Evolutionary conservation across 2,888 invertebrate genomes (phyloP).

Genomic region (Hydrotaea cyrtoneurina): DNA sequence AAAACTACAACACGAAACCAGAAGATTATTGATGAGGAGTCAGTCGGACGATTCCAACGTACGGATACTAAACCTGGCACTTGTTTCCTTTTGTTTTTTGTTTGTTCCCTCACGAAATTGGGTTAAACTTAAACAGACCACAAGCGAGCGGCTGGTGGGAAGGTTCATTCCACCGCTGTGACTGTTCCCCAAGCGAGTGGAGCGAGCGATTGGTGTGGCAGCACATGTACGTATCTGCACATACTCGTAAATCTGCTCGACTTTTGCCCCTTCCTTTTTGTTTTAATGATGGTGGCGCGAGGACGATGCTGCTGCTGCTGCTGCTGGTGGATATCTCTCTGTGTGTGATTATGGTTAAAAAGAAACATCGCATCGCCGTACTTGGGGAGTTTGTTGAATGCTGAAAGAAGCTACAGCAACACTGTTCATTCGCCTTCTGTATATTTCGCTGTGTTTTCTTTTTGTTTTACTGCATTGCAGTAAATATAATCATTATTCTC

Average conservation of each 20-base stretch:
- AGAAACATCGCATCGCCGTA: conserved; percentile 26
- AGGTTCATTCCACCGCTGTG: conserved; percentile 9
- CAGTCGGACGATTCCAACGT: neutral
- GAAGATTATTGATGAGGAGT: conserved; percentile 34
- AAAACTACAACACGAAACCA: conserved; percentile 41
- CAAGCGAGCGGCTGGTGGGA: neutral
- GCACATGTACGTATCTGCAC: neutral
- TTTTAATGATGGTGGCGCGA: neutral
- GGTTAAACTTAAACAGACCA: conserved; percentile 29
- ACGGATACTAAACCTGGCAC: conserved; percentile 13
- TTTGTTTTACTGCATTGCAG: conserved; percentile 66
- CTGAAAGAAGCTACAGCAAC: conserved; percentile 51
- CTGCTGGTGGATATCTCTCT: conserved; percentile 8
- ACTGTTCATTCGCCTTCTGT: neutral
- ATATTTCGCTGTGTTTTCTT: neutral
- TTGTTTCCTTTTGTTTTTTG: conserved; percentile 1
- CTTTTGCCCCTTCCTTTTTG: conserved; percentile 9
- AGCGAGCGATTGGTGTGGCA: neutral
- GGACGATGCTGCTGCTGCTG: neutral
- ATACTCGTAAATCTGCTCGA: conserved; percentile 32
- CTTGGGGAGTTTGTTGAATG: conserved; percentile 65
- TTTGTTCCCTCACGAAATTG: neutral
- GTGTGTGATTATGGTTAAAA: conserved; percentile 18
- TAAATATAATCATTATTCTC: conserved; percentile 55
- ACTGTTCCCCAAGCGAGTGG: neutral